Conservation (phyloP, 2,888 invertebrate genomes). For the Ornithoptera alexandrae region DNA sequence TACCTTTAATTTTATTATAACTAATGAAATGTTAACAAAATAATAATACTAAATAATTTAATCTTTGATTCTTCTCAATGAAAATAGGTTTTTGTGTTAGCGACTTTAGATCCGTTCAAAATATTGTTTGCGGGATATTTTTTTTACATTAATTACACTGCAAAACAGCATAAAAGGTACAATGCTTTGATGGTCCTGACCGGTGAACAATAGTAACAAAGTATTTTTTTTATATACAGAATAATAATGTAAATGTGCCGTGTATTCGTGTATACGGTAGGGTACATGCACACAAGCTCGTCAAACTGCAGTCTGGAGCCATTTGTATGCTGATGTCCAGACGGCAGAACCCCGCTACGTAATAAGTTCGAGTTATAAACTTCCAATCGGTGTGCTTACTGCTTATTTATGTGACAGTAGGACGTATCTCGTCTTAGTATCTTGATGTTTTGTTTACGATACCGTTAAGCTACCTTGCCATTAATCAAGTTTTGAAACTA, state of each 20-base stretch:
- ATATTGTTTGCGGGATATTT: not conserved
- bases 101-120: not conserved
- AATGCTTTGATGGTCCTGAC: not conserved
- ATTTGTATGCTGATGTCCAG: slow-evolving; percentile 64
- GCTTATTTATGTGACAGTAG: slow-evolving; percentile 40
- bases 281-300: slow-evolving; percentile 42
- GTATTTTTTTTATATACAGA: slow-evolving; percentile 12
- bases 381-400: slow-evolving; percentile 28
- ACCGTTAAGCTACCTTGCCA: not conserved
- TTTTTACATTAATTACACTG: not conserved
- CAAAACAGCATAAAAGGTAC: not conserved
- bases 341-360: slow-evolving; percentile 37
- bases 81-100: no score
- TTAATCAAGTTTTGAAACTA: slow-evolving; percentile 3
- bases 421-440: slow-evolving; percentile 31
- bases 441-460: slow-evolving; percentile 14
- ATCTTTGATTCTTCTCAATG: no score
- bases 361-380: slow-evolving; percentile 32
- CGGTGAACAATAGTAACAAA: not conserved
- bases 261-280: slow-evolving; percentile 45
- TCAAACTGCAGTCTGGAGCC: slow-evolving; percentile 45
- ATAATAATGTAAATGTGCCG: slow-evolving; percentile 40
- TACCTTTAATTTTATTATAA: no score
- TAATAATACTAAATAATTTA: no score
- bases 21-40: no score